Conservation (phyloP, 2,797 vertebrate genomes). For the Pogonophryne albipinna region DNA sequence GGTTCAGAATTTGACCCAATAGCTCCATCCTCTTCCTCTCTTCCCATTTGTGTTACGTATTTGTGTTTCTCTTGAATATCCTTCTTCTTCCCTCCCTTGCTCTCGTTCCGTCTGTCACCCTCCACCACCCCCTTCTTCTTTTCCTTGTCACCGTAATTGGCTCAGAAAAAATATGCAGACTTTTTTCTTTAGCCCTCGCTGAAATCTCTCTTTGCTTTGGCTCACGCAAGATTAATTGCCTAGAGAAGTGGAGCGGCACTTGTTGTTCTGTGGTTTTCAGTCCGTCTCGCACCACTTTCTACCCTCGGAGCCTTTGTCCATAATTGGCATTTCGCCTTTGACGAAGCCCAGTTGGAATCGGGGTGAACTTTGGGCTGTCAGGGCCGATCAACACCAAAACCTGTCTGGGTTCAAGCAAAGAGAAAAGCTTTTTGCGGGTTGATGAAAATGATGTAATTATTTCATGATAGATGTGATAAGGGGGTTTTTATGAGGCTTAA, state of each 20-base stretch:
- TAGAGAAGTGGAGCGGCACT: constrained; percentile 58
- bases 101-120: constrained; percentile 32
- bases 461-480: constrained; percentile 50
- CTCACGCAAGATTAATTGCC: constrained; percentile 71
- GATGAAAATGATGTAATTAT: constrained; percentile 68
- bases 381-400: constrained; percentile 25
- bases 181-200: constrained; percentile 65
- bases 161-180: constrained; percentile 68
- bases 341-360: constrained; percentile 28
- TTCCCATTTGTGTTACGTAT: neutral
- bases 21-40: neutral
- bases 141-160: constrained; percentile 72
- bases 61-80: constrained; percentile 15
- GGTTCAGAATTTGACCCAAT: constrained; percentile 15
- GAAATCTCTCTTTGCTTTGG: constrained; percentile 58
- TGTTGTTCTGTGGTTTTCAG: constrained; percentile 44
- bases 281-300: constrained; percentile 2
- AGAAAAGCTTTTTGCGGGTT: constrained; percentile 28
- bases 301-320: constrained; percentile 8
- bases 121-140: neutral
- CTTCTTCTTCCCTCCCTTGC: neutral
- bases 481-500: constrained; percentile 28
- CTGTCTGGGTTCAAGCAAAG: constrained; percentile 29
- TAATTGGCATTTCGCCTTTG: constrained; percentile 37
- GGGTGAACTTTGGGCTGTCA: constrained; percentile 45